Evolutionary conservation across 2,113 vertebrate genomes (phyloP), one percentile per base, ranked within the genome.

Genomic region (Zosterops japonicus): DNA sequence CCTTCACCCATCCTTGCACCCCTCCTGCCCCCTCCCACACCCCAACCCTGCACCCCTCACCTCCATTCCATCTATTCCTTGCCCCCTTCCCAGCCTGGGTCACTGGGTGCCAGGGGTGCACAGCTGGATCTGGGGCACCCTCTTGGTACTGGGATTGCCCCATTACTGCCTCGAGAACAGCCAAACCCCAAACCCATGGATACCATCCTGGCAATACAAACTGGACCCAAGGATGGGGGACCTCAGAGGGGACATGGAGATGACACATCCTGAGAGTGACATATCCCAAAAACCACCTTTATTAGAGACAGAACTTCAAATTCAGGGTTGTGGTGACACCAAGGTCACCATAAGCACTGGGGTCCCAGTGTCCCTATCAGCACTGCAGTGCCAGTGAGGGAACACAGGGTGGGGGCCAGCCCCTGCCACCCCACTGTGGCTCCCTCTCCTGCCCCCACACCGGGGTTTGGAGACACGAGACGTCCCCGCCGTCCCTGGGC

Each of bases 391-490:
- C 14, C 14, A 9, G 17, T 5, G 68, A 75, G 67, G 47, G 27
- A 59, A 67, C 21, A 6, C 2, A 8, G 41, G 20, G 36, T 27
- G 33, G 56, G 70, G 67, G 5, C 89, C 92, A 85, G 92, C 87
- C 94, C 75, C 36, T 53, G 53, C n/a, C 55, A 75, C 28, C 44
- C 33, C 2, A 0, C 50, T 46, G 60, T 2, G 9, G 39, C 19
- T 36, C 72, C 41, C 12, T 25, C 25, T 61, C 1, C 0, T 71
- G 72, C 49, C 47, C 61, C 52, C 52, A 57, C 0, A 0, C 53
- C 0, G 0, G 14, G 39, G 9, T 8, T 29, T 55, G 29, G 22
- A 24, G 25, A 7, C 4, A 3, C 5, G 8, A 80, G 61, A 49
- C 1, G 1, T 39, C 57, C 59, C 53, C 2, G 0, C 31, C 5